A percentile compares a stretch with the other conserved stretches of the same genome.
Conservation (phyloP, 2,888 invertebrate species). For the Agrochola circellaris region DNA sequence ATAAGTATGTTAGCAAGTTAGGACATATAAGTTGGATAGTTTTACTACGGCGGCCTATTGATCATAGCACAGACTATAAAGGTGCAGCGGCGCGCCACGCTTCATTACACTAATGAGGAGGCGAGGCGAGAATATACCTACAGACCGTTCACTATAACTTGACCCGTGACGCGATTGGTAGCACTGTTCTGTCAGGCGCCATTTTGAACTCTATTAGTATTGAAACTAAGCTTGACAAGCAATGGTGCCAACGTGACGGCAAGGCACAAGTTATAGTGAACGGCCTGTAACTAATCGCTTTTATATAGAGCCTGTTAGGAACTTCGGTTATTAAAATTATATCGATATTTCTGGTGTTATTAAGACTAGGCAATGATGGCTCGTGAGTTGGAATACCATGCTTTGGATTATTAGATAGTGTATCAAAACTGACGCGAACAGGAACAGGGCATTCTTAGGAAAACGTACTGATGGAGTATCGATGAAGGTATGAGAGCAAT, state of each 20-base stretch:
- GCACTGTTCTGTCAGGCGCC: too few relatives aligned
- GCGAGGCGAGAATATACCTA: constrained; percentile 14
- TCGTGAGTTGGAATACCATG: neutral
- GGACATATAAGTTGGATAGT: constrained; percentile 2
- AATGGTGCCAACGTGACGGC: too few relatives aligned
- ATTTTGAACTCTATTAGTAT: too few relatives aligned
- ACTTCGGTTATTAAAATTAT: neutral
- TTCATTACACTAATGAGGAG: constrained; percentile 59
- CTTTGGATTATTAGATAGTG: neutral
- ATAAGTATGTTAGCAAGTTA: too few relatives aligned
- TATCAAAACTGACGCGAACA: neutral
- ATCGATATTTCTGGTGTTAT: neutral
- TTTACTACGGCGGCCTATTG: neutral
- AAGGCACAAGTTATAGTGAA: too few relatives aligned
- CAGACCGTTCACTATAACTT: too few relatives aligned
- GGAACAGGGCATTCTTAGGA: neutral
- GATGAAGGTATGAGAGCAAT: too few relatives aligned
- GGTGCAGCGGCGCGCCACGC: constrained; percentile 26
- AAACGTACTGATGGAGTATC: neutral
- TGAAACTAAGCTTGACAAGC: too few relatives aligned
- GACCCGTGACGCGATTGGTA: too few relatives aligned
- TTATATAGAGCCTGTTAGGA: neutral
- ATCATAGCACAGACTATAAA: constrained; percentile 1
- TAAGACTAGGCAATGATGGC: neutral
- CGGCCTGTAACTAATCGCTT: neutral